A percentile compares a stretch with the other conserved stretches of the same genome.
These are phyloP conservation scores for Didymodactylos carnosus DNA, from an alignment of 2,888 invertebrate species.

Conservation along the genomic window DNA sequence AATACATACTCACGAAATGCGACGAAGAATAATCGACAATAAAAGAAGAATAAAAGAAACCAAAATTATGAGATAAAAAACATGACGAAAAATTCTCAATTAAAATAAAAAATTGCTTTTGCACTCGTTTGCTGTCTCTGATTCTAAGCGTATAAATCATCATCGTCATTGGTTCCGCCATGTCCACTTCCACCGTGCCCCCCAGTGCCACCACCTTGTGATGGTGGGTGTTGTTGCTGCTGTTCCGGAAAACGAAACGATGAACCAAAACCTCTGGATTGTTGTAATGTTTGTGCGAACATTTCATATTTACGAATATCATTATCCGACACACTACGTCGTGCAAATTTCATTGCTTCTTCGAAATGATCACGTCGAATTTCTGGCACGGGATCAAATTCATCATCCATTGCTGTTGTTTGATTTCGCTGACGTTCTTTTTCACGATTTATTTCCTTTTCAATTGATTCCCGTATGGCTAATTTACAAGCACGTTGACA, in stretches of 20 bases:
- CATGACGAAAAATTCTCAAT: no score
- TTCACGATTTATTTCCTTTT: constrained; percentile 76
- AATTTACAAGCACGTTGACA: constrained; percentile 97
- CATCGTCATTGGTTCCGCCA: not conserved
- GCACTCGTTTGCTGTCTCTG: no score
- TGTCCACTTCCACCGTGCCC: not conserved
- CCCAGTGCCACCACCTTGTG: not conserved
- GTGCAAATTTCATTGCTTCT: constrained; percentile 93
- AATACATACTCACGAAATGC: no score
- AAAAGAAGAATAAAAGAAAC: no score
- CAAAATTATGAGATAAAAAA: no score
- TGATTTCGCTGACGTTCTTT: constrained; percentile 60
- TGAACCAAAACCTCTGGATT: constrained; percentile 71
- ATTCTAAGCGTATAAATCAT: not conserved
- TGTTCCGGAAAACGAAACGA: constrained; percentile 3
- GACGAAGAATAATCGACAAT: no score
- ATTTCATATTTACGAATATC: constrained; percentile 99
- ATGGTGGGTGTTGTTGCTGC: not conserved
- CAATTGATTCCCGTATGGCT: constrained; percentile 91
- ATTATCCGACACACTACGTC: constrained; percentile 92
- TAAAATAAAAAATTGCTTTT: no score
- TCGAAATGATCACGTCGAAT: constrained; percentile 92
- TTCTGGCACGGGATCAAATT: constrained; percentile 85
- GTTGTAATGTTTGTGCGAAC: constrained; percentile 99
- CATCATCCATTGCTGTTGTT: constrained; percentile 41